Conservation (phyloP, 2,888 invertebrate species). For the Uloborus plumipes region DNA sequence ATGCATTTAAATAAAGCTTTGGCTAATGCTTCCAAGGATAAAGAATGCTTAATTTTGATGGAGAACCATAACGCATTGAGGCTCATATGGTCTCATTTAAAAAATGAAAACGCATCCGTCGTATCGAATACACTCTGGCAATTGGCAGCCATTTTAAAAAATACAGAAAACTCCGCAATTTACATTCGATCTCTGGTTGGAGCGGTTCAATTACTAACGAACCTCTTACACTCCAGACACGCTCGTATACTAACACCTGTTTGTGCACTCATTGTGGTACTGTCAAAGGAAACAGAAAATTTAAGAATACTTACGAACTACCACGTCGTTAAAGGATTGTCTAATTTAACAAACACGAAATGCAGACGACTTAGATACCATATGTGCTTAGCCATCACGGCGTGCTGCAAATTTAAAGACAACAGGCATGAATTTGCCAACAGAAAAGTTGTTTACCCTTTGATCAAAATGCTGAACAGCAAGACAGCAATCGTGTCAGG, state of each 20-base stretch:
- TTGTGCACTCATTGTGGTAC: slow-evolving; percentile 45
- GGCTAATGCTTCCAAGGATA: slow-evolving; percentile 27
- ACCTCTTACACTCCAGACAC: slow-evolving; percentile 20
- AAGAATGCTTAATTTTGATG: slow-evolving; percentile 36
- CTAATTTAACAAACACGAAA: slow-evolving; percentile 26
- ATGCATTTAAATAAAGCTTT: slow-evolving; percentile 54
- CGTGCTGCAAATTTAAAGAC: slow-evolving; percentile 22
- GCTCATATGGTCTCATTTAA: slow-evolving; percentile 45
- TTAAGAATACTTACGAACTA: slow-evolving; percentile 33
- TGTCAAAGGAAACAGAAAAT: slow-evolving; percentile 47
- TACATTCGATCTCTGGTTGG: slow-evolving; percentile 45
- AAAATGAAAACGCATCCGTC: slow-evolving; percentile 31
- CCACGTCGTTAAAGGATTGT: slow-evolving; percentile 37
- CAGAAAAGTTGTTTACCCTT: slow-evolving; percentile 22
- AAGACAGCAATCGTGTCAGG: slow-evolving; percentile 26
- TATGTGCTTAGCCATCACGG: slow-evolving; percentile 52
- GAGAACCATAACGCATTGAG: slow-evolving; percentile 33
- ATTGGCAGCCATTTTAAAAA: slow-evolving; percentile 39
- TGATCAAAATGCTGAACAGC: slow-evolving; percentile 42
- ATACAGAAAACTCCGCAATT: slow-evolving; percentile 29
- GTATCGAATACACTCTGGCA: slow-evolving; percentile 49
- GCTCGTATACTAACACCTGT: slow-evolving; percentile 32
- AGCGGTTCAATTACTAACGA: slow-evolving; percentile 42
- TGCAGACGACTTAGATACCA: slow-evolving; percentile 47
- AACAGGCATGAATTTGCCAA: slow-evolving; percentile 45